Evolutionary conservation across 2,797 vertebrate species (phyloP), one percentile per base, ranked within the genome.

Genomic region (Anabacerthia variegaticeps): DNA sequence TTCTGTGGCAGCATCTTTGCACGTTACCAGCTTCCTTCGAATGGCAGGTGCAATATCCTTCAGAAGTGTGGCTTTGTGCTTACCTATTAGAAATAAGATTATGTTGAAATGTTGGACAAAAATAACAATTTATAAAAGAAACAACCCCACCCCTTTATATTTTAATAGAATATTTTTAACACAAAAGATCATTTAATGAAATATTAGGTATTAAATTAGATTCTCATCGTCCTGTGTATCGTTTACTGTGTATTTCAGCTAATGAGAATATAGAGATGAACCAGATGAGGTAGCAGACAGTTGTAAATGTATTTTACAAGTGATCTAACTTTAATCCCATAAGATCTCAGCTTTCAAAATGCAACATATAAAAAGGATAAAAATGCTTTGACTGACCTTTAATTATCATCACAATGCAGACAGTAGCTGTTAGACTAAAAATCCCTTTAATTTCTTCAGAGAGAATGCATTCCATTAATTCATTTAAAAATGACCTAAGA

Each of bases 401-500:
- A 95, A 97, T 98, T 95, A 99, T 68, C 87, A 98, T 93, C 93
- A 99, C 86, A 81, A 99, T 94, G 65, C 98, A 98, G 56, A 98
- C 92, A 79, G 98, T 72, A 13, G 99, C 98, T 27, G 98, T 97
- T 95, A 99, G 95, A 76, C 98, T 98, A 14, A 97, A 93, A 92
- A 99, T 95, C 77, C 97, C 98, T 96, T 98, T 97, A 63, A 99
- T 98, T 95, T 98, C 98, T 63, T 98, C 98, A 0, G 98, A 98
- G 55, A 97, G 96, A 93, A 99, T 92, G 67, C 97, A 98, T 1
- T 97, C 97, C 92, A 96, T 96, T 82, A 99, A 95, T 95, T 99
- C 98, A 36, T 96, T 96, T 97, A 99, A 95, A 98, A 99, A 98
- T 21, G 98, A 98, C 87, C 99, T 99, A 88, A 81, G 93, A 88